Conservation (phyloP, 1,140 invertebrate genomes). For the Diprion similis region DNA sequence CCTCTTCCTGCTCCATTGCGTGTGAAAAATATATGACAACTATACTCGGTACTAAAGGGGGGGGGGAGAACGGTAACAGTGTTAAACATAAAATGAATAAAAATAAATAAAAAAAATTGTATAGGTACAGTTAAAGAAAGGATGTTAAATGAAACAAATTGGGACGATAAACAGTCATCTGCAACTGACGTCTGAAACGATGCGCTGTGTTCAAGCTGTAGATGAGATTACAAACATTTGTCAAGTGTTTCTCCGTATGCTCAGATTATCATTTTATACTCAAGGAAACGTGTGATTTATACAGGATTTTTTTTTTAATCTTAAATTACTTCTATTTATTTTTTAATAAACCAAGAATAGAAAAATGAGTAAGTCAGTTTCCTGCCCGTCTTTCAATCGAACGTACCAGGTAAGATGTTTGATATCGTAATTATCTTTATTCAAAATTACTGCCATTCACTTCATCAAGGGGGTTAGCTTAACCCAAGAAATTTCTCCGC, state of each 20-base stretch:
- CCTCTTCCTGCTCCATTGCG: slow-evolving; percentile 25
- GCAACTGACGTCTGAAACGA: too few species aligned
- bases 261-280: background rate
- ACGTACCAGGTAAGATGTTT: background rate
- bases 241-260: background rate
- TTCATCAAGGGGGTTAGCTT: too few species aligned
- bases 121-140: too few species aligned
- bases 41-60: too few species aligned
- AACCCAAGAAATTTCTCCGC: background rate
- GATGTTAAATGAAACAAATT: too few species aligned
- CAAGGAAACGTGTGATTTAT: background rate
- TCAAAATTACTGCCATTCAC: too few species aligned
- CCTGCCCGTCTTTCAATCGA: background rate
- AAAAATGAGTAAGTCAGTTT: background rate
- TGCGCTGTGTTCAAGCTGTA: background rate
- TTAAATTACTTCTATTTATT: background rate
- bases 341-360: background rate
- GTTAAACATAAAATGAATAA: too few species aligned
- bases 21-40: too few species aligned
- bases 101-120: too few species aligned
- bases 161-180: too few species aligned
- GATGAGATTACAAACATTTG: background rate
- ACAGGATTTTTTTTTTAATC: slow-evolving; percentile 3
- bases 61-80: too few species aligned
- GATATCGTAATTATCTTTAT: too few species aligned